Base-by-base conservation (phyloP, 2,888 invertebrate species). In the Drosophila putrida region DNA sequence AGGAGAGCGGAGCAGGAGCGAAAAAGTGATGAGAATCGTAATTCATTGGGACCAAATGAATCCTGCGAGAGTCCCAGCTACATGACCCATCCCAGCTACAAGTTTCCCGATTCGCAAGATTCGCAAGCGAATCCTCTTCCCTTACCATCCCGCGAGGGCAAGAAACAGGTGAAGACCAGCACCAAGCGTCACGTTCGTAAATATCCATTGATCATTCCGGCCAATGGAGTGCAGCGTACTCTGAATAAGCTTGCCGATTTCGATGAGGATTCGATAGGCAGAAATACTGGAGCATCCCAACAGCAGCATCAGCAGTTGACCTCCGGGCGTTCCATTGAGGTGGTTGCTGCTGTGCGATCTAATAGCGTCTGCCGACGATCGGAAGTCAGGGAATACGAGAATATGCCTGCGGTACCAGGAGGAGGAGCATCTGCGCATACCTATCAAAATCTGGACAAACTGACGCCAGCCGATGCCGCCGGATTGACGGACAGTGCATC, bases 161-260 rank as follows among this genome's bases (percentile, higher is more conserved):
- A 92, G 54, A 92, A 92, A 50, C 91, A 91, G 67, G 92, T 95
- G n/a, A 93, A 95, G 68, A 92, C 93, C 0, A 93, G 94, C 78
- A 94, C 95, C 9, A 94, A 96, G 88, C 93, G 96, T 11, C 96
- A 96, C 90, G 96, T 96, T 62, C 93, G 97, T 39, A 97, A 96
- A 90, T 96, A 97, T 93, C 97, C 97, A 0, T 93, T 97, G 38
- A 95, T 97, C 54, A 95, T 96, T 80, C 96, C 96, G 4, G 94
- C 94, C 4, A 94, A 94, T 20, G 95, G 94, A 4, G 91, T 95
- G 2, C 95, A 95, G 76, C 92, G 95, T 41, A 95, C 95, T 0
- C 87, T 95, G 1, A 95, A 94, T 59, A 95, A 95, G 84, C 94
- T 95, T 72, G 57, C 88, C 0, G 86, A 84, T 44, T 88, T 79